A percentile compares a stretch with the other conserved stretches of the same genome.
These are phyloP conservation scores for Coturnix japonica DNA, from an alignment of 2,113 vertebrate genomes.

Conservation along the genomic window DNA sequence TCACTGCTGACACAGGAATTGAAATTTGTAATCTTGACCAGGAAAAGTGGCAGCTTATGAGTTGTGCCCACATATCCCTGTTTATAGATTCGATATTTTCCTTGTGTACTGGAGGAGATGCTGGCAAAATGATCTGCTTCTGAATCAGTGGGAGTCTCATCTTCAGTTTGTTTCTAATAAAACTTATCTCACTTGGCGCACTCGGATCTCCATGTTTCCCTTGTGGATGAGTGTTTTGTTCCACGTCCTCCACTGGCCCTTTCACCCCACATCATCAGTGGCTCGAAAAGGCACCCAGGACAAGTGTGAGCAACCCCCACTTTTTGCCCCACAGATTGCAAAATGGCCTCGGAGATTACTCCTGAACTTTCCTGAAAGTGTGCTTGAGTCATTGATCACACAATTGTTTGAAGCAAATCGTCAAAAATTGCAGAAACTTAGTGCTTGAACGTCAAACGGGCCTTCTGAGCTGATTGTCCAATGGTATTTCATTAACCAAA, in stretches of 20 bases:
- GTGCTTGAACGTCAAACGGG: neutral
- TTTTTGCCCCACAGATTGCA: neutral
- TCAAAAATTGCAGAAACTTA: neutral
- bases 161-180: neutral
- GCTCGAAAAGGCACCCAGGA: accelerated
- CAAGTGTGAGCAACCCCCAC: accelerated
- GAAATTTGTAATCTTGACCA: neutral
- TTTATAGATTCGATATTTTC: neutral
- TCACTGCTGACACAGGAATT: neutral
- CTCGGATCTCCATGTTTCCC: neutral
- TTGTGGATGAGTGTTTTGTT: neutral
- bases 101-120: neutral
- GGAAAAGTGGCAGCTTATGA: neutral
- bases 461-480: neutral
- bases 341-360: neutral
- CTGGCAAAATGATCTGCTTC: neutral
- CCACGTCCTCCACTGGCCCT: neutral
- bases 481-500: neutral
- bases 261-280: neutral
- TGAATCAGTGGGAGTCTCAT: neutral
- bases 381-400: neutral
- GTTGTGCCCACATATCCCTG: neutral
- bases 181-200: neutral
- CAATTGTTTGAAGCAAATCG: neutral
- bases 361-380: neutral